Evolutionary conservation across 2,888 invertebrate genomes (phyloP).

Genomic region (Plebejus melissa): DNA sequence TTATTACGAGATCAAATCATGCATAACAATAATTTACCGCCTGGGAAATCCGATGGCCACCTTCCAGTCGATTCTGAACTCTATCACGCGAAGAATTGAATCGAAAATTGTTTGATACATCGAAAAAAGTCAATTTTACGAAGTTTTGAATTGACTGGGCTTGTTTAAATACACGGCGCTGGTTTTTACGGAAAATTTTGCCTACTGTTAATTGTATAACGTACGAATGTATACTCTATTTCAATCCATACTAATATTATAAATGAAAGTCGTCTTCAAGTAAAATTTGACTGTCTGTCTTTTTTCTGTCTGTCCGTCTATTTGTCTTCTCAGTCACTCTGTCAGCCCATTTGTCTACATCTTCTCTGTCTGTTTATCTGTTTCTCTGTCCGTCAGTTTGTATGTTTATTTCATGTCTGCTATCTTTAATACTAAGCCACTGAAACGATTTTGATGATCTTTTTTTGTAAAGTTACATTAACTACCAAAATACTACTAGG

Average conservation of each 20-base stretch:
- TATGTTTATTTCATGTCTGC: too few species aligned
- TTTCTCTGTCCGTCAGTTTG: too few species aligned
- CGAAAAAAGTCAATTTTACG: neutral
- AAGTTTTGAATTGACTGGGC: constrained; percentile 2
- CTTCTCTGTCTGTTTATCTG: too few species aligned
- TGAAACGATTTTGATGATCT: too few species aligned
- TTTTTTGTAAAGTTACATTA: too few species aligned
- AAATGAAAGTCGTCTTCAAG: too few species aligned
- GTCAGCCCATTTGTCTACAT: too few species aligned
- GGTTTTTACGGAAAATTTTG: constrained; percentile 7
- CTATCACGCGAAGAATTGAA: neutral
- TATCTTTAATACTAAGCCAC: too few species aligned
- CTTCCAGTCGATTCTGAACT: neutral
- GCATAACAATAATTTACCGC: constrained; percentile 24
- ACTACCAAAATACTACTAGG: too few species aligned
- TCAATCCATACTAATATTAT: neutral
- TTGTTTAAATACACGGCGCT: constrained; percentile 13
- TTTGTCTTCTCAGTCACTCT: too few species aligned
- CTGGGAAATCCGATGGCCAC: constrained; percentile 10
- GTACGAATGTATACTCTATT: neutral
- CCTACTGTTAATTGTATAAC: neutral
- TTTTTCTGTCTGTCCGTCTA: too few species aligned
- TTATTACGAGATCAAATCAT: constrained; percentile 22
- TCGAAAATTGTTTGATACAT: neutral
- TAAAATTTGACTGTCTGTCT: too few species aligned